Conservation (phyloP, 2,888 invertebrate genomes). For the Orthosia gracilis region DNA sequence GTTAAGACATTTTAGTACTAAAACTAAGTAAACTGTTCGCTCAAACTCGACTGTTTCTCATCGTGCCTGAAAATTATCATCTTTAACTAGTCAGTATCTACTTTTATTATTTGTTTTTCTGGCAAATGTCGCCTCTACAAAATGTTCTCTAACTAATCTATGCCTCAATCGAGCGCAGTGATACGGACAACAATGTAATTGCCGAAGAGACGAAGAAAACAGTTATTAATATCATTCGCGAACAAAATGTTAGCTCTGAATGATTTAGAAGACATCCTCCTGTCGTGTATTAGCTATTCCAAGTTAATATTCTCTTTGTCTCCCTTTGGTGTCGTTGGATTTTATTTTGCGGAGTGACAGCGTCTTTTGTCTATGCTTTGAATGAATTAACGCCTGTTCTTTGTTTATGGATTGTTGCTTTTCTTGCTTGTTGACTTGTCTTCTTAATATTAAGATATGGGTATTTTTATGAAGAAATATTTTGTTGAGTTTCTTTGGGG, state of each 20-base stretch:
- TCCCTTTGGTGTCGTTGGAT: slow-evolving; percentile 73
- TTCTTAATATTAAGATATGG: slow-evolving; percentile 25
- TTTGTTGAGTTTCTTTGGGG: not conserved
- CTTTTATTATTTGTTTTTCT: no score
- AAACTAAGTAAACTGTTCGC: no score
- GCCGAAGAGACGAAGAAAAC: slow-evolving; percentile 86
- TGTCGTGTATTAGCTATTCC: slow-evolving; percentile 76
- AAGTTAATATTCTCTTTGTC: slow-evolving; percentile 79
- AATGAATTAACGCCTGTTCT: slow-evolving; percentile 52
- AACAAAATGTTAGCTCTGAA: slow-evolving; percentile 74
- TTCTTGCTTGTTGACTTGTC: slow-evolving; percentile 37
- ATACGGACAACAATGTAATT: slow-evolving; percentile 88
- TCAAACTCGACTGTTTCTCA: no score
- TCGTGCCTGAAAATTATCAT: no score
- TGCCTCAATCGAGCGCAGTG: slow-evolving; percentile 80
- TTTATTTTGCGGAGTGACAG: slow-evolving; percentile 61
- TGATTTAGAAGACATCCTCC: slow-evolving; percentile 78
- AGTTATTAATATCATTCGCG: slow-evolving; percentile 86
- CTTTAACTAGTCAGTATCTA: no score
- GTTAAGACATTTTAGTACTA: no score
- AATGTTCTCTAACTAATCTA: slow-evolving; percentile 67
- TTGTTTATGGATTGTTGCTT: slow-evolving; percentile 30
- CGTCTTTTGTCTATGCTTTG: slow-evolving; percentile 59
- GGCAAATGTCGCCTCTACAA: slow-evolving; percentile 61
- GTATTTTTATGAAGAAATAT: not conserved